These are phyloP conservation scores for Campoletis sonorensis DNA, from an alignment of 1,140 invertebrate species.

Conservation along the genomic window DNA sequence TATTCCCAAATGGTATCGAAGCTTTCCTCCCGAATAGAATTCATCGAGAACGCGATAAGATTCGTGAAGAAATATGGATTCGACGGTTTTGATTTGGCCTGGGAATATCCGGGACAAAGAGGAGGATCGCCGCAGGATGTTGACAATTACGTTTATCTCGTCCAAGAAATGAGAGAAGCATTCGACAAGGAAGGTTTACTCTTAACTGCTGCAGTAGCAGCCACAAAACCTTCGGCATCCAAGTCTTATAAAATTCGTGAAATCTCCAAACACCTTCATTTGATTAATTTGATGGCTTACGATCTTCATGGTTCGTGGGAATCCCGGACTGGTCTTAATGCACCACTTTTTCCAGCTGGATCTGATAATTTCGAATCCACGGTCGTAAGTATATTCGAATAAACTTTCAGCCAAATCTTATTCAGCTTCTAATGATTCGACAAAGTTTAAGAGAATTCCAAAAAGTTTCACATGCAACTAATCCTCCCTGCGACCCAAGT, in stretches of 20 bases:
- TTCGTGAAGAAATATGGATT: constrained; percentile 83
- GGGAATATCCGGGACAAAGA: constrained; percentile 86
- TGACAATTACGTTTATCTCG: constrained; percentile 74
- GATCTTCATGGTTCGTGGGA: constrained; percentile 84
- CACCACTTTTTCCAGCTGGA: constrained; percentile 78
- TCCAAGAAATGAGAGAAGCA: constrained; percentile 75
- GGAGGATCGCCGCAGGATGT: constrained; percentile 78
- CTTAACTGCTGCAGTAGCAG: constrained; percentile 77
- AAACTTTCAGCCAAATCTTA: no score
- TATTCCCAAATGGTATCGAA: constrained; percentile 80
- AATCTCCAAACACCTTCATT: constrained; percentile 79
- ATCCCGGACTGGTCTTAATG: constrained; percentile 78
- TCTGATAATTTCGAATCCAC: constrained; percentile 65
- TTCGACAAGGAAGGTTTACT: constrained; percentile 72
- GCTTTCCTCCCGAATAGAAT: constrained; percentile 75
- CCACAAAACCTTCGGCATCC: constrained; percentile 69
- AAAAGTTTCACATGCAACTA: no score
- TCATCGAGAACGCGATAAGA: constrained; percentile 79
- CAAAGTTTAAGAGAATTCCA: no score
- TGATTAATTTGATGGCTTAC: constrained; percentile 84
- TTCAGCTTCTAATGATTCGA: no score
- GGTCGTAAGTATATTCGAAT: constrained; percentile 69
- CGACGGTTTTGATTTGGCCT: constrained; percentile 89
- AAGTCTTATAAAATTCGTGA: constrained; percentile 78
- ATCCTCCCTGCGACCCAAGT: no score